Base-by-base conservation (phyloP, 2,797 vertebrate genomes). In the Falco rusticolus region DNA sequence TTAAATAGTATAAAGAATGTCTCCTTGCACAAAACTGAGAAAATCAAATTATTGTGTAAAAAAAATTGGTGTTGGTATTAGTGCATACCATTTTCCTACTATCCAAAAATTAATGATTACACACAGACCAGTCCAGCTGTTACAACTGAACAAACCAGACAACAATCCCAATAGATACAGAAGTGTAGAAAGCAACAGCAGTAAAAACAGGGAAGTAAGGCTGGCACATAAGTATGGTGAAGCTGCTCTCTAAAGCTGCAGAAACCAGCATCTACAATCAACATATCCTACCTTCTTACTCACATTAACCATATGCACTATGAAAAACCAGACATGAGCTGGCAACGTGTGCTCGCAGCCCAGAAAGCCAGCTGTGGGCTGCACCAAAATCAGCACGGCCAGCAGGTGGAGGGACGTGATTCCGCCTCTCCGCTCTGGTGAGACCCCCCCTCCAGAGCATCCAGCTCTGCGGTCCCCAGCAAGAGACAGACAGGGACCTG, bases 291-390 rank as follows among this genome's bases (percentile, higher is more conserved):
- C 45, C 78, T 70, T 59, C 57, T 59, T 53, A 51, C 5, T 12
- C 45, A 47, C n/a, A 59, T 24, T 18, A 59, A 13, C 26, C 12
- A 34, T 4, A 64, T 4, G 24, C 19, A 16, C 16, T 10, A 16
- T 13, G 61, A 76, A 41, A 59, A 66, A 20, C 1, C n/a, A 19
- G 26, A 50, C 20, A 29, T 5, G 11, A 48, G 25, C 34, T 1
- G 1, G 24, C 43, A 48, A 12, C 1, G 3, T 25, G 60, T 4
- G 0, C 41, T 63, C 1, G 7, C 39, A 54, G 39, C 33, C 48
- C 80, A 53, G 33, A 45, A 45, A 45, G 17, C 43, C 43, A 18
- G 18, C 17, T 45, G 43, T 45, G 43, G 43, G 43, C 16, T 45
- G 43, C 43, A 45, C 16, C 43, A 8, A 45, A 11, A 33, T 22